Evolutionary conservation across 2,797 vertebrate species (phyloP), one percentile per base, ranked within the genome.

Genomic region (Furcifer pardalis): DNA sequence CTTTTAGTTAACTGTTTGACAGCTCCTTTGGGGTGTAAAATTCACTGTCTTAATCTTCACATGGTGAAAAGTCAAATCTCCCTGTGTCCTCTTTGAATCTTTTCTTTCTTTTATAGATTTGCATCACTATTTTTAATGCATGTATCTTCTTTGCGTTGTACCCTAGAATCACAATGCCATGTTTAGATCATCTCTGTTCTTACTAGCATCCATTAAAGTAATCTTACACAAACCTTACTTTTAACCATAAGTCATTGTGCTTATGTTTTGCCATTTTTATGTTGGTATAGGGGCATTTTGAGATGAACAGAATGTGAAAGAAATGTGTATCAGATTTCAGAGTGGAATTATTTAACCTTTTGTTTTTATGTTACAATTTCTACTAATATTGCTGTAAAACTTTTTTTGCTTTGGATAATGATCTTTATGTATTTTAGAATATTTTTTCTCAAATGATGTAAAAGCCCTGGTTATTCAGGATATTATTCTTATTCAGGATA

Each of bases 71-170:
- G 7, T 42, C 46, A 83, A n/a, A 59, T 69, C 44, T 83, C 32
- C 52, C 21, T 19, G 21, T 19, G 52, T 5, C 21, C 30, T 1
- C 62, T 21, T 81, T 42, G n/a, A 40, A 56, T 72, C 35, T 72
- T 82, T 1, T 37, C 30, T 37, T 19, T 60, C 56, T 42, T 37
- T 3, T 44, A 6, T n/a, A 37, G 17, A 65, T 66, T 46, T 62
- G 7, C 40, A 73, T 62, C 52, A 40, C 27, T 59, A 7, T 81
- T 71, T 71, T 2, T 60, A 37, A 60, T 46, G 56, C 37, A 30
- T 82, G 60, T 82, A n/a, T 82, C 49, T 46, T 79, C 40, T 60
- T 60, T 81, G 52, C 42, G 60, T 82, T 19, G 66, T 49, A 59
- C 5, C 46, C 63, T 19, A 30, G 56, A 59, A 59, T 23, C 6